These are phyloP conservation scores for Drosophila pegasa DNA, from an alignment of 2,888 invertebrate genomes.

Conservation along the genomic window DNA sequence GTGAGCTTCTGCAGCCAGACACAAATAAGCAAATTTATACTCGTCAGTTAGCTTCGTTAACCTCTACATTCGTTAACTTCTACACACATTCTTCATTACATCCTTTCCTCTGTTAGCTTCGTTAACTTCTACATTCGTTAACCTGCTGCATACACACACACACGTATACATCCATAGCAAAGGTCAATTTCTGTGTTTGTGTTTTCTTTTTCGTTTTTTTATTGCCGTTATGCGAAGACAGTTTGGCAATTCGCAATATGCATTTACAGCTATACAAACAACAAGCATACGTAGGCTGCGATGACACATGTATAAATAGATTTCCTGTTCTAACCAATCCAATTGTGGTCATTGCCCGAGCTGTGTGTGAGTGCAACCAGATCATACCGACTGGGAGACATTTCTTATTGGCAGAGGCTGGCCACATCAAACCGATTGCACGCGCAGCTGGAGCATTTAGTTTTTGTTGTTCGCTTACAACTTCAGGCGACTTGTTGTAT, in stretches of 20 bases:
- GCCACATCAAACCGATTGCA: neutral
- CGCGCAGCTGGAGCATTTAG: neutral
- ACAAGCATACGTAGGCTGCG: neutral
- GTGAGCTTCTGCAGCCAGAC: too few species aligned
- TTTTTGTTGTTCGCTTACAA: neutral
- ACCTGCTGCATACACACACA: too few species aligned
- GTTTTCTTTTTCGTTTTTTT: neutral
- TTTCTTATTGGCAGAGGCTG: slow-evolving; percentile 2
- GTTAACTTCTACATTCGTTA: too few species aligned
- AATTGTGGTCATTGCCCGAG: slow-evolving; percentile 22
- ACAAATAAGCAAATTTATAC: too few species aligned
- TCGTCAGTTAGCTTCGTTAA: too few species aligned
- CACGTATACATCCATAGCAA: neutral
- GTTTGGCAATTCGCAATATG: slow-evolving; percentile 2
- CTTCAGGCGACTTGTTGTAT: neutral
- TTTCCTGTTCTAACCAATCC: slow-evolving; percentile 27
- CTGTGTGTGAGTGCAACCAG: slow-evolving; percentile 11
- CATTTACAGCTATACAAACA: slow-evolving; percentile 1
- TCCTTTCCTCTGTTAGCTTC: too few species aligned
- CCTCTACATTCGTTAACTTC: too few species aligned
- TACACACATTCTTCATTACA: too few species aligned
- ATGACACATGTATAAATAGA: slow-evolving; percentile 3
- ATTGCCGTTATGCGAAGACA: slow-evolving; percentile 12
- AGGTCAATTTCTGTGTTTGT: neutral
- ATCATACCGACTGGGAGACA: neutral